Base-by-base conservation (phyloP, 2,888 invertebrate genomes). In the Agriopis marginaria region DNA sequence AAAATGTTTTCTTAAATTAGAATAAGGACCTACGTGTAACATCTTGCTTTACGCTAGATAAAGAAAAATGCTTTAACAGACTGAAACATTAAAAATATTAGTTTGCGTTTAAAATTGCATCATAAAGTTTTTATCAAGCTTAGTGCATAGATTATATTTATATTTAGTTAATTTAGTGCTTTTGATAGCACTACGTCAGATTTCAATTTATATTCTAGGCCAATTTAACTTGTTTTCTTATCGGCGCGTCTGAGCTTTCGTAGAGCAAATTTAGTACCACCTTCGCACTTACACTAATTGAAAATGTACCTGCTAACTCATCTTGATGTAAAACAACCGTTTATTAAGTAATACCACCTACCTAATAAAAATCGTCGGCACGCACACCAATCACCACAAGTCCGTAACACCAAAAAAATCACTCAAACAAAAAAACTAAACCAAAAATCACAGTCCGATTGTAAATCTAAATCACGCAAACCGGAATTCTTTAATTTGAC, bases 401-500 rank as follows among this genome's bases (percentile, higher is more conserved):
- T 76, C 74, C 71, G 63, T 68, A 85, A 81, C 77, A 81, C 76
- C 71, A 83, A 79, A 82, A n/a, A 86, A 85, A 75, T 76, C 87
- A 87, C 86, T 79, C 80, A 86, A 84, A 86, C 83, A 79, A 82
- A 85, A 85, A 84, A 80, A 85, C 80, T 58, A 59, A 71, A 61
- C 39, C 55, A 53, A 67, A 65, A 66, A 51, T 53, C 88, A 90
- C 91, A 89, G 90, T 90, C 87, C 88, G 80, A 76, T 72, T 47
- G 45, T 58, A 58, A 81, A 75, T 79, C 81, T 78, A 73, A 78
- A 81, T 82, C 86, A 84, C 86, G 85, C 80, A 83, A 77, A 83
- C 84, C 83, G 84, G 84, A 83, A 87, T 90, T 91, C 89, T 90
- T 90, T 89, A 90, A 91, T 91, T 91, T 86, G 90, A 86, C 91